Conservation (phyloP, 1,140 invertebrate species). For the Coelopa frigida region DNA sequence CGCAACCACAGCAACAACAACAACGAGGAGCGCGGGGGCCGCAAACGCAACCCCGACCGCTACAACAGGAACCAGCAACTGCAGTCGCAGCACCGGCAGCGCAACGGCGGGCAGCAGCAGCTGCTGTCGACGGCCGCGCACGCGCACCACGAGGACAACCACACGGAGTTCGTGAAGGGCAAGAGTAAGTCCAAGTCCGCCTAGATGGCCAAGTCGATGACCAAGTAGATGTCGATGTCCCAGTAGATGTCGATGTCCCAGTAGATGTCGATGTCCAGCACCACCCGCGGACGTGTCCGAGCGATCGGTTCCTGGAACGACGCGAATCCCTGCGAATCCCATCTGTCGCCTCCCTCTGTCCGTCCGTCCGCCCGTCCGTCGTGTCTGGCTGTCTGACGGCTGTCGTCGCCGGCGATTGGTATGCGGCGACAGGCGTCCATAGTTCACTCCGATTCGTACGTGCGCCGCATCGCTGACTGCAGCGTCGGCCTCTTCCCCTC, state of each 20-base stretch:
- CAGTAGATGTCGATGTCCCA: no score
- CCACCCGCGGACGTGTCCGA: no score
- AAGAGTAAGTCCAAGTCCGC: constrained; percentile 46
- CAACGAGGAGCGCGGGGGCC: constrained; percentile 5
- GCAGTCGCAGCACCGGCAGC: constrained; percentile 16
- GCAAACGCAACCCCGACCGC: constrained; percentile 18
- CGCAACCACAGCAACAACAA: constrained; percentile 17
- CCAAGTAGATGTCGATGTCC: no score
- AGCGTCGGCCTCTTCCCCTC: no score
- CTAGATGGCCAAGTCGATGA: no score
- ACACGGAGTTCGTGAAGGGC: constrained; percentile 41
- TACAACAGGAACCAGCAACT: constrained; percentile 9
- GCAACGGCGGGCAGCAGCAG: constrained; percentile 8
- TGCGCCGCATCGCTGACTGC: constrained; percentile 8
- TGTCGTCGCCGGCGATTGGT: constrained; percentile 3
- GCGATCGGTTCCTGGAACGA: no score
- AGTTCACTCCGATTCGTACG: constrained; percentile 16
- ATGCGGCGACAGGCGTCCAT: constrained; percentile 9
- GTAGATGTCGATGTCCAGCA: no score
- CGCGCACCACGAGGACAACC: constrained; percentile 24
- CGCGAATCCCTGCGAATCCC: not conserved
- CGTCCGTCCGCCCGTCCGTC: not conserved
- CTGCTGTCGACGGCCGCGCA: constrained; percentile 8
- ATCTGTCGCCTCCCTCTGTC: not conserved
- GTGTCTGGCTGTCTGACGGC: constrained; percentile 5